Percentiles rank a stretch among this genome's conserved stretches.
Conservation (phyloP, 2,888 invertebrate genomes). For the Apodemia zela region DNA sequence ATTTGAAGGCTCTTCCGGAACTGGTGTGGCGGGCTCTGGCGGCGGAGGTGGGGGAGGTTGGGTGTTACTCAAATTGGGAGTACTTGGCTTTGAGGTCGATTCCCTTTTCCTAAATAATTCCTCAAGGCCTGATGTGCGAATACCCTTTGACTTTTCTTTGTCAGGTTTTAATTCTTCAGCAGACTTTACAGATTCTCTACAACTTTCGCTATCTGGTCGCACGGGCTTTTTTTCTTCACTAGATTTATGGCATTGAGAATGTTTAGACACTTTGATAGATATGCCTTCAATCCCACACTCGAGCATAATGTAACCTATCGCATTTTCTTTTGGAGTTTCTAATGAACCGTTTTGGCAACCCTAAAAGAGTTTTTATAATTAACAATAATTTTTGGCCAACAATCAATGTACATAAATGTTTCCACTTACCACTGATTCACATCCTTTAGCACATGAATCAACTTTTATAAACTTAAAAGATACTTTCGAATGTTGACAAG, state of each 20-base stretch:
- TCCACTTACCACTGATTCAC: conserved; percentile 53
- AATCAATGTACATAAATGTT: not conserved
- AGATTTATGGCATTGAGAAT: conserved; percentile 88
- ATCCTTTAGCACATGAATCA: conserved; percentile 76
- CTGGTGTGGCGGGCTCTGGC: conserved; percentile 56
- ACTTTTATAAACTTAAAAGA: conserved; percentile 90
- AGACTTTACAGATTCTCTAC: conserved; percentile 72
- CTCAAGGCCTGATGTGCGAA: conserved; percentile 65
- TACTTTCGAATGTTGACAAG: conserved; percentile 94
- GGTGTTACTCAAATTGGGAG: conserved; percentile 75
- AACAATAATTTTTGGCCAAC: not conserved
- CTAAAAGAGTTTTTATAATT: conserved; percentile 34
- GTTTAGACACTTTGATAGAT: conserved; percentile 86
- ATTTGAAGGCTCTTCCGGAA: conserved; percentile 60
- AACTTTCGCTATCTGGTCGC: conserved; percentile 60
- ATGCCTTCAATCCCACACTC: conserved; percentile 97
- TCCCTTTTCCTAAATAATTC: conserved; percentile 76
- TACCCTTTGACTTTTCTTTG: conserved; percentile 55
- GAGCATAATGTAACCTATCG: conserved; percentile 96
- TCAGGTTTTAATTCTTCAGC: conserved; percentile 65
- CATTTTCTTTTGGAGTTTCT: conserved; percentile 81
- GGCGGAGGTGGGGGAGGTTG: conserved; percentile 50
- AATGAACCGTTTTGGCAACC: conserved; percentile 58
- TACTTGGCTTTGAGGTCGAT: conserved; percentile 80
- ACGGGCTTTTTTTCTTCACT: conserved; percentile 79